A percentile compares a stretch with the other conserved stretches of the same genome.
These are phyloP conservation scores for Tetheella fluctuosa DNA, from an alignment of 2,888 invertebrate genomes.

Conservation along the genomic window DNA sequence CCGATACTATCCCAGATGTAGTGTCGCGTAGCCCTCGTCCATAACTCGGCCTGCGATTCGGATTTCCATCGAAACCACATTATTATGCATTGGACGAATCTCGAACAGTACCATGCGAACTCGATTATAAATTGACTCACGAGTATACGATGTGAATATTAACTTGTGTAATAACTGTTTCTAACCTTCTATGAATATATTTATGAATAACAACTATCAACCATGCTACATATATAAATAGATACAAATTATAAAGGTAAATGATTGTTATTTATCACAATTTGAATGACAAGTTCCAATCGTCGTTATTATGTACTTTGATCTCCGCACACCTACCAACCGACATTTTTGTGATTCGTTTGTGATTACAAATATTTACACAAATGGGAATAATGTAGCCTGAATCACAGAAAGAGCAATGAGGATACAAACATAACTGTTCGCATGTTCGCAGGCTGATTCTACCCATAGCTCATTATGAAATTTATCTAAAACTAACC, in stretches of 20 bases:
- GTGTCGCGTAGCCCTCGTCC: constrained; percentile 28
- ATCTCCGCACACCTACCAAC: too few relatives aligned
- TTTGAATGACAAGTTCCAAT: too few relatives aligned
- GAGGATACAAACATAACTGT: too few relatives aligned
- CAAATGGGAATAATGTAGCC: too few relatives aligned
- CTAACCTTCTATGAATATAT: neutral
- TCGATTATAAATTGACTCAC: constrained; percentile 17
- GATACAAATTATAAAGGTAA: neutral
- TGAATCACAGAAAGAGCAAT: too few relatives aligned
- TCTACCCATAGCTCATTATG: too few relatives aligned
- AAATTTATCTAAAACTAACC: too few relatives aligned
- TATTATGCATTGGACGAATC: constrained; percentile 53
- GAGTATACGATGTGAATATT: constrained; percentile 3
- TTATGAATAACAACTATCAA: neutral
- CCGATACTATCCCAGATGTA: neutral
- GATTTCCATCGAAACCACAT: constrained; percentile 47
- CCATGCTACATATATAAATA: too few relatives aligned
- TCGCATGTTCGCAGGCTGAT: too few relatives aligned
- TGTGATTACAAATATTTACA: too few relatives aligned
- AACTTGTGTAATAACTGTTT: constrained; percentile 7
- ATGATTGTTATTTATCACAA: neutral
- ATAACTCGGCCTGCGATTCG: constrained; percentile 29
- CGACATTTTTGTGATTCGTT: too few relatives aligned
- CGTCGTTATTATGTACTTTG: too few relatives aligned
- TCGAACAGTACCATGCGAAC: constrained; percentile 22